These are phyloP conservation scores for Gambusia holbrooki DNA, from an alignment of 2,113 vertebrate species.

Conservation along the genomic window DNA sequence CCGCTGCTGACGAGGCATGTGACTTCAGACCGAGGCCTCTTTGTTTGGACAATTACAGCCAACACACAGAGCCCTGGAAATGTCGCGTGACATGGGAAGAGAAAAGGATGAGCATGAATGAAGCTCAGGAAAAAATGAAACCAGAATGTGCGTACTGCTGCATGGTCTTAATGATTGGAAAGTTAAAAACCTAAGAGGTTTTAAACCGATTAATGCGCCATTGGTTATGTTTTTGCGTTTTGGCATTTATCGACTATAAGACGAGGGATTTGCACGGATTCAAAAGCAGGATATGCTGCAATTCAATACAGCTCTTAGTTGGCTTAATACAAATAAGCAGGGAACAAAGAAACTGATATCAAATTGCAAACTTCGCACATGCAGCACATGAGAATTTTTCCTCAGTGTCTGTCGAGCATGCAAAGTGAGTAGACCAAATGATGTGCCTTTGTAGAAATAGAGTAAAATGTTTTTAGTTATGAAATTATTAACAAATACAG, in stretches of 20 bases:
- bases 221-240: neutral
- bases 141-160: conserved; percentile 1
- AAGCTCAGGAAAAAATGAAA: conserved; percentile 42
- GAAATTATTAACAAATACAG: neutral
- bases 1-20: conserved; percentile 70
- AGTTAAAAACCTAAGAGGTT: neutral
- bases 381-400: neutral
- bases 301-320: conserved; percentile 10
- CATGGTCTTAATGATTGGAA: neutral
- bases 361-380: neutral
- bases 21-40: conserved; percentile 65
- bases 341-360: conserved; percentile 1
- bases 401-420: neutral
- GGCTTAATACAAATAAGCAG: neutral
- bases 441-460: neutral
- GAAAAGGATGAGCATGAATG: conserved; percentile 50
- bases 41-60: conserved; percentile 68
- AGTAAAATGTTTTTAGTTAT: neutral
- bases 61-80: conserved; percentile 54
- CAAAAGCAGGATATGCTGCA: neutral
- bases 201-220: neutral
- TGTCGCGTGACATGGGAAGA: conserved; percentile 42
- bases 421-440: neutral
- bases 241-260: neutral
- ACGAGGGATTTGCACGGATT: neutral